Conservation (phyloP, 2,113 vertebrate genomes). For the Uria lomvia region DNA sequence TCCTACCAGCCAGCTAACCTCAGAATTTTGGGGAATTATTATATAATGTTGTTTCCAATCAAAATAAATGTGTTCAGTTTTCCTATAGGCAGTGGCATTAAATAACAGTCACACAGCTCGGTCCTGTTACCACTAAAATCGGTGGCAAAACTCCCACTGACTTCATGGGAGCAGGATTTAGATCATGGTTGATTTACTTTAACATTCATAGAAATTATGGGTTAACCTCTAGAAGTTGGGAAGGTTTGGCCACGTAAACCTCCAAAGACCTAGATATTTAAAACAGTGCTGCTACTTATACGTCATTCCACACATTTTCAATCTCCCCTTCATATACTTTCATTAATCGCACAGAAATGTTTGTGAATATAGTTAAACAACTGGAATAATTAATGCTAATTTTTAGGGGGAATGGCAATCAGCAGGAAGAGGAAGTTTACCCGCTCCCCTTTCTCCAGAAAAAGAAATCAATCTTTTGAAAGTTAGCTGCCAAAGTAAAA, state of each 20-base stretch:
- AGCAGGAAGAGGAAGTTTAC: not conserved
- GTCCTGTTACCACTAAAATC: not conserved
- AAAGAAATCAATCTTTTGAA: not conserved
- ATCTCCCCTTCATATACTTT: not conserved
- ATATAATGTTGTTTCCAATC: slow-evolving; percentile 44
- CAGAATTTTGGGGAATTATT: slow-evolving; percentile 17
- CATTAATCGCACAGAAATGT: not conserved
- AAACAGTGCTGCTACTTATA: not conserved
- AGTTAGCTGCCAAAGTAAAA: not conserved
- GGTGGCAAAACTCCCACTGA: slow-evolving; percentile 32
- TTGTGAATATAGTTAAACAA: not conserved
- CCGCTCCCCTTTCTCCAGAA: not conserved
- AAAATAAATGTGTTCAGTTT: slow-evolving; percentile 54
- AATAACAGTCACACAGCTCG: not conserved
- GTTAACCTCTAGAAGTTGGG: slow-evolving; percentile 8
- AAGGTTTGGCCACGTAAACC: not conserved
- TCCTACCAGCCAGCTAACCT: slow-evolving; percentile 3
- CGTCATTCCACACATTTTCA: not conserved
- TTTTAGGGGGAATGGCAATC: not conserved
- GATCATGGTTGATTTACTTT: not conserved
- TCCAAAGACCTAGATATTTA: not conserved
- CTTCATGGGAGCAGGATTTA: slow-evolving; percentile 31
- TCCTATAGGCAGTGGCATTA: slow-evolving; percentile 34
- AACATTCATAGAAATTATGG: slow-evolving; percentile 4
- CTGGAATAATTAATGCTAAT: not conserved